Evolutionary conservation across 2,888 invertebrate species (phyloP).

Genomic region (Abscondita cerata): DNA sequence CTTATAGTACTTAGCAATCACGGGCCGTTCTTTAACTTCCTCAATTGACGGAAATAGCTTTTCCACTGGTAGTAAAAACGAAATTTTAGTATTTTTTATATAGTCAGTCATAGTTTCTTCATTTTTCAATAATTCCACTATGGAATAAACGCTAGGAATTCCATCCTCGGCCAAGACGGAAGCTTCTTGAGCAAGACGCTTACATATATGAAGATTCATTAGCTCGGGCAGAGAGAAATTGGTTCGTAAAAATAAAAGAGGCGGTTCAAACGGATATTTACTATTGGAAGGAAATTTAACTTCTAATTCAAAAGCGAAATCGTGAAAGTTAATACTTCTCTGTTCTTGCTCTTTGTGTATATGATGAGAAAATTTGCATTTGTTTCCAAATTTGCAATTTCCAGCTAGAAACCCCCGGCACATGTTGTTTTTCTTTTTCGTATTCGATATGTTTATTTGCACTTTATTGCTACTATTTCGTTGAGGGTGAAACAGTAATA

Average conservation of each 20-base stretch:
- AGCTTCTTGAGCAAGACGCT: slow-evolving; percentile 74
- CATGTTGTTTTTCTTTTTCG: slow-evolving; percentile 64
- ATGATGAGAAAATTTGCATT: slow-evolving; percentile 78
- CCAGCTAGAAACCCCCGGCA: slow-evolving; percentile 72
- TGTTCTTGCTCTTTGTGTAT: slow-evolving; percentile 56
- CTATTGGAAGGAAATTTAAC: slow-evolving; percentile 75
- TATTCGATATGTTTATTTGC: slow-evolving; percentile 48
- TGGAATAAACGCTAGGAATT: slow-evolving; percentile 74
- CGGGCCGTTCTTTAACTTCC: slow-evolving; percentile 42
- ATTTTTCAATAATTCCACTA: slow-evolving; percentile 74
- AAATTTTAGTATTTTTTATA: slow-evolving; percentile 65
- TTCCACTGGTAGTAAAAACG: slow-evolving; percentile 68
- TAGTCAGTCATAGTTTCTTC: slow-evolving; percentile 70
- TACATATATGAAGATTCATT: slow-evolving; percentile 70
- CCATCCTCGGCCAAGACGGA: slow-evolving; percentile 69
- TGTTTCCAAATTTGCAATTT: slow-evolving; percentile 75
- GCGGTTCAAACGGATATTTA: slow-evolving; percentile 77
- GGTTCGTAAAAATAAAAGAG: slow-evolving; percentile 73
- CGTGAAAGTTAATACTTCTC: slow-evolving; percentile 53
- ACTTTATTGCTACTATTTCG: slow-evolving; percentile 54
- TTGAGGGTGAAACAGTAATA: slow-evolving; percentile 60
- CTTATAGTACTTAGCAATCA: slow-evolving; percentile 68
- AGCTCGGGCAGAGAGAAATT: slow-evolving; percentile 69
- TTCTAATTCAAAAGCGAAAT: slow-evolving; percentile 71
- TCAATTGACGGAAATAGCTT: slow-evolving; percentile 52